Evolutionary conservation across 2,888 invertebrate species (phyloP), one percentile per base, ranked within the genome.

Genomic region (Idaea straminata): DNA sequence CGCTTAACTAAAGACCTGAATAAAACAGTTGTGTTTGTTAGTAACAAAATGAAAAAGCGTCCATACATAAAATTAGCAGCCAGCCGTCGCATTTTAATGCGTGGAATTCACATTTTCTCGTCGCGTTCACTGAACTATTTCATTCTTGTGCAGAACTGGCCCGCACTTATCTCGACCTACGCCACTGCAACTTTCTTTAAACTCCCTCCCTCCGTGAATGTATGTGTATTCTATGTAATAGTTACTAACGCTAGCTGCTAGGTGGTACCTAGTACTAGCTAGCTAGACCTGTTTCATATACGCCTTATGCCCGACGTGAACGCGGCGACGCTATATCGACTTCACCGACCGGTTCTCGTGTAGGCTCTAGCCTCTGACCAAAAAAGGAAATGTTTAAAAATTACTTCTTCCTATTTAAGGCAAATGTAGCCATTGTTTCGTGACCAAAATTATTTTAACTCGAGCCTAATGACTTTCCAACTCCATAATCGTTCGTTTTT

Each of bases 141-240:
- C 69, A 76, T 75, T 77, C 70, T 77, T 75, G 75, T 74, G 71
- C 75, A 78, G 76, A 74, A 70, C 71, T 71, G 67, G 70, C 73
- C 72, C 66, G 68, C 75, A 74, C 78, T 78, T 74, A 72, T 80
- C 83, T 86, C 85, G 89, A 88, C 88, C 88, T 88, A 89, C 83
- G 79, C 84, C 84, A 88, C 86, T 84, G 81, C 76, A 82, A 85
- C 88, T 89, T 88, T 88, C 88, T 88, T 88, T 86, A 84, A 81
- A 81, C 83, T 77, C 81, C 72, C 67, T 68, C 71, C 66, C 70
- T 66, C 70, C 59, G 67, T 66, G 62, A 72, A 69, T 67, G 47
- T 71, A 66, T 63, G 58, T 69, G 67, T 71, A 72, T 72, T 69
- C 72, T 66, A 67, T 63, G 63, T 34, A 74, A 77, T 75, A 76